Evolutionary conservation across 2,888 invertebrate genomes (phyloP).

Genomic region (Onchidella celtica): DNA sequence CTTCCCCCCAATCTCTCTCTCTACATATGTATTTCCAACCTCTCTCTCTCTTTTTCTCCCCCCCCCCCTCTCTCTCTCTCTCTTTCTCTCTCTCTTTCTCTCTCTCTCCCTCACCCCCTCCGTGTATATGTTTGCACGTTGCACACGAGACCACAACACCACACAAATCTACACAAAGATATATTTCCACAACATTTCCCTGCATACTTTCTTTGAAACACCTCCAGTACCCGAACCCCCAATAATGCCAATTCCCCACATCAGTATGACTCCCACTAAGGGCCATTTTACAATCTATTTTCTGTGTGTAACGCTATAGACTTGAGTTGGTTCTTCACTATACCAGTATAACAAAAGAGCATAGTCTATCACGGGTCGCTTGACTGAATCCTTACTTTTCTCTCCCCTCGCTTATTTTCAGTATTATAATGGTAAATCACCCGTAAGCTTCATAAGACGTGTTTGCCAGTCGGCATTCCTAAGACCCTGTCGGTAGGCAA

Average conservation of each 20-base stretch:
- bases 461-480: background rate
- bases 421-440: background rate
- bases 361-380: background rate
- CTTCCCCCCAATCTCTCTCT: background rate
- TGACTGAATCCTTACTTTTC: too few species aligned
- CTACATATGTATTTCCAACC: background rate
- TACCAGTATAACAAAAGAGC: background rate
- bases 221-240: too few species aligned
- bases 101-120: too few species aligned
- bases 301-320: background rate
- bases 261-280: too few species aligned
- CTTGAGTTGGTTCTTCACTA: background rate
- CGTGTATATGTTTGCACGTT: too few species aligned
- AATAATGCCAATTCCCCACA: too few species aligned
- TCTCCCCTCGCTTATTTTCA: background rate
- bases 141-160: too few species aligned
- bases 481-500: too few species aligned
- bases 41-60: background rate
- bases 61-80: too few species aligned
- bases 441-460: background rate
- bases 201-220: too few species aligned
- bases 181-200: background rate
- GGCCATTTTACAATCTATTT: too few species aligned
- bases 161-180: background rate
- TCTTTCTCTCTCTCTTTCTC: too few species aligned